Evolutionary conservation across 2,113 vertebrate genomes (phyloP).

Genomic region (Pseudorhombus dupliciocellatus): DNA sequence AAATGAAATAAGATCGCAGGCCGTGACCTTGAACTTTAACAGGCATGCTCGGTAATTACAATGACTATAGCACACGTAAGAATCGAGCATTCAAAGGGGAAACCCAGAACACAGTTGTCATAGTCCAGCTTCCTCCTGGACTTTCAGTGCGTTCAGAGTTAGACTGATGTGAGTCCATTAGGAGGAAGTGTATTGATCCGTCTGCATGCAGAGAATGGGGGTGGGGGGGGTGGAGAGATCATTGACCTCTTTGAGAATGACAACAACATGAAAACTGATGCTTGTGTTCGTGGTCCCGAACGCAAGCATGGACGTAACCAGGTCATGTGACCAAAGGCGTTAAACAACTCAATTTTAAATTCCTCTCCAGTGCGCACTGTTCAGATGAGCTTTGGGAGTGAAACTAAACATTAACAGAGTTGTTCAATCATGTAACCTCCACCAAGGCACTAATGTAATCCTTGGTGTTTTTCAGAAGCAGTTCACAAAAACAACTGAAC

Average conservation of each 20-base stretch:
- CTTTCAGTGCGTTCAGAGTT: too few relatives aligned
- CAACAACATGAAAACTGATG: not conserved
- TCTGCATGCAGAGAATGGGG: not conserved
- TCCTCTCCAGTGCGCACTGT: too few relatives aligned
- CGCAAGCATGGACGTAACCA: not conserved
- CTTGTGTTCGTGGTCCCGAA: not conserved
- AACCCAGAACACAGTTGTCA: not conserved
- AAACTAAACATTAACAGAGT: too few relatives aligned
- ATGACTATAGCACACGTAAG: not conserved
- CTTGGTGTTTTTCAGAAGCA: too few relatives aligned
- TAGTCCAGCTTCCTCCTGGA: too few relatives aligned
- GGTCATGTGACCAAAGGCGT: not conserved
- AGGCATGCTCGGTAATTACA: not conserved
- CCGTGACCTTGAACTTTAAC: too few relatives aligned
- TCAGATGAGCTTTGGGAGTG: not conserved
- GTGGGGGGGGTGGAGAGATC: not conserved
- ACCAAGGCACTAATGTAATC: too few relatives aligned
- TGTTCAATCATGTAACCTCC: not conserved
- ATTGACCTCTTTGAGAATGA: not conserved
- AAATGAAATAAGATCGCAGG: too few relatives aligned
- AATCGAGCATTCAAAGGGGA: not conserved
- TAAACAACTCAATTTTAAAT: not conserved
- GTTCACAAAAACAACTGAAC: too few relatives aligned
- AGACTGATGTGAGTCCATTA: not conserved
- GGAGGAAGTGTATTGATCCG: not conserved